phyloP scores from a whole-genome alignment of 2,888 invertebrate genomes.

The Drosophila pullipes region DNA sequence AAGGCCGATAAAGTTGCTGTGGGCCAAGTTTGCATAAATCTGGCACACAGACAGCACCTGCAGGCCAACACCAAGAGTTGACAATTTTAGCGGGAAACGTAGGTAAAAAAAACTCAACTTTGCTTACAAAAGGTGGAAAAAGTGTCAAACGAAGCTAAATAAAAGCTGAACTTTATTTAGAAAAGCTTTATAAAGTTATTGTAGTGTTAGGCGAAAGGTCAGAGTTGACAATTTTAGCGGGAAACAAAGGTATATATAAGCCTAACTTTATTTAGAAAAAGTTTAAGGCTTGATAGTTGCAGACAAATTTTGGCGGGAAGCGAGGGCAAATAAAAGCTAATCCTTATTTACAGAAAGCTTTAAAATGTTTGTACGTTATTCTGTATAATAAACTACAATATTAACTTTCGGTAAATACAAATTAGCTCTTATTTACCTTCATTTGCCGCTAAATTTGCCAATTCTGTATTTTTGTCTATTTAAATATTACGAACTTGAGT shows the following conservation, averaged over 20 bases:
- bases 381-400: not conserved
- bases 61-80: conserved; percentile 9
- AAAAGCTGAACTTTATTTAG: not conserved
- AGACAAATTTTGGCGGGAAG: not conserved
- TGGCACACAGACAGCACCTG: conserved; percentile 15
- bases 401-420: not conserved
- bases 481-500: not conserved
- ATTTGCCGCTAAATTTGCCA: not conserved
- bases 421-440: not conserved
- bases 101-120: not conserved
- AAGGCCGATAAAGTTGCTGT: conserved; percentile 27
- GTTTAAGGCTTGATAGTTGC: not conserved
- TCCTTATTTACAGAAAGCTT: not conserved
- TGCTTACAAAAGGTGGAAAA: not conserved
- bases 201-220: not conserved
- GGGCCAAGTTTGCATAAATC: conserved; percentile 17
- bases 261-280: not conserved
- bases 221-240: not conserved
- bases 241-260: not conserved
- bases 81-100: not conserved
- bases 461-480: not conserved
- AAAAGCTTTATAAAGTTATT: not conserved
- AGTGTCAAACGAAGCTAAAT: not conserved
- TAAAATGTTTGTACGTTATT: not conserved
- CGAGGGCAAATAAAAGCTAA: not conserved